Evolutionary conservation across 1,140 invertebrate species (phyloP).

Genomic region (Diplogasteroides magnus): DNA sequence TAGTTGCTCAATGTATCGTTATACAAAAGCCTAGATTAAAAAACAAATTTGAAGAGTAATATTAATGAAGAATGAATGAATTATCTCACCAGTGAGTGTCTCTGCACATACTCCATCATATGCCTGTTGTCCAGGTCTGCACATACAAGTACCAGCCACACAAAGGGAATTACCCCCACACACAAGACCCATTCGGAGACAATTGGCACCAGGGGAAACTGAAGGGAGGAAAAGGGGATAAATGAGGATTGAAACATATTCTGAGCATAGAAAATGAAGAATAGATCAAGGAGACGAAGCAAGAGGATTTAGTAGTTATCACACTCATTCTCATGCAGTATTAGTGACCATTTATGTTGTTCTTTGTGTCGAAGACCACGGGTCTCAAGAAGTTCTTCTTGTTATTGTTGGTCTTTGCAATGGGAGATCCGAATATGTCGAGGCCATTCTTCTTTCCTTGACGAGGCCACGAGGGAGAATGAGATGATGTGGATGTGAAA

Average conservation of each 20-base stretch:
- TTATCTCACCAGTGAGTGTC: slow-evolving; percentile 11
- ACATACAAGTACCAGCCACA: slow-evolving; percentile 26
- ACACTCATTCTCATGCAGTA: neutral
- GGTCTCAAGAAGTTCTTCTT: neutral
- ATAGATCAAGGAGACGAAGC: neutral
- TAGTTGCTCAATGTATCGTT: too few species aligned
- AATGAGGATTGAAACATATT: slow-evolving; percentile 6
- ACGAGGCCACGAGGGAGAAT: too few species aligned
- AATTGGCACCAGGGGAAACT: slow-evolving; percentile 26
- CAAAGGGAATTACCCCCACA: slow-evolving; percentile 30
- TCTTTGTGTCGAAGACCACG: neutral
- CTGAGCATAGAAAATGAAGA: slow-evolving; percentile 6
- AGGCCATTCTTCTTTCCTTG: too few species aligned
- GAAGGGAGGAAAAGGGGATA: too few species aligned
- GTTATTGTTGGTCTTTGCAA: neutral
- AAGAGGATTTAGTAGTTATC: slow-evolving; percentile 7
- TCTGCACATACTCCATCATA: slow-evolving; percentile 13
- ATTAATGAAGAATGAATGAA: too few species aligned
- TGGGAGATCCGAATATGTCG: slow-evolving; percentile 5
- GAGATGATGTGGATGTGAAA: neutral
- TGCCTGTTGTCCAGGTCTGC: slow-evolving; percentile 23
- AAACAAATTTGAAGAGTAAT: too few species aligned
- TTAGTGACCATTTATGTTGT: neutral
- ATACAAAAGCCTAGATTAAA: too few species aligned
- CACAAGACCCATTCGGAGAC: slow-evolving; percentile 17